Evolutionary conservation across 1,140 invertebrate genomes (phyloP).

Genomic region (Danaus melanippus): DNA sequence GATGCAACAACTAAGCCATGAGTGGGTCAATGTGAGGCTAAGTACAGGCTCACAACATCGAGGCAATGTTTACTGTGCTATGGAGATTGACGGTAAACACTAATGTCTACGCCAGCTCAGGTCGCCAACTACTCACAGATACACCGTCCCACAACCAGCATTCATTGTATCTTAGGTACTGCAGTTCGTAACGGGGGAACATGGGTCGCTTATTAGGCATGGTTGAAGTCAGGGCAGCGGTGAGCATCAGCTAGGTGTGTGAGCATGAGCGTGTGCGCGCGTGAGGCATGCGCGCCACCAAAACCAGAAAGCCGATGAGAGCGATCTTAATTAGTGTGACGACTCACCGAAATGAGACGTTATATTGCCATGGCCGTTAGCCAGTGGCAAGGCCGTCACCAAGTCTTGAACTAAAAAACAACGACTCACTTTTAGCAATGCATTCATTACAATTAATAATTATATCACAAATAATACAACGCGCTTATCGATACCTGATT

Average conservation of each 20-base stretch:
- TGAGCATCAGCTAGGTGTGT: slow-evolving; percentile 42
- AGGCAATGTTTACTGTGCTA: slow-evolving; percentile 56
- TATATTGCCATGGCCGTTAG: slow-evolving; percentile 70
- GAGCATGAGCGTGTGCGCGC: slow-evolving; percentile 52
- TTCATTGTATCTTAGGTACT: no score
- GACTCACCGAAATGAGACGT: slow-evolving; percentile 72
- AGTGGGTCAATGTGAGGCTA: slow-evolving; percentile 58
- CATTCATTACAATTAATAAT: slow-evolving; percentile 38
- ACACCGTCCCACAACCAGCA: background rate
- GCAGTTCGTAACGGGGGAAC: no score
- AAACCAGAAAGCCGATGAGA: slow-evolving; percentile 68
- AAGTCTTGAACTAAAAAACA: slow-evolving; percentile 73
- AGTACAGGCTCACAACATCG: slow-evolving; percentile 61
- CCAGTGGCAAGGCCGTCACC: slow-evolving; percentile 72
- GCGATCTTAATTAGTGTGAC: slow-evolving; percentile 54
- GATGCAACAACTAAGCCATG: slow-evolving; percentile 66
- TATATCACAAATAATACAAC: slow-evolving; percentile 19
- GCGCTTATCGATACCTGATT: slow-evolving; percentile 27
- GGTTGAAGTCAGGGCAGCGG: slow-evolving; percentile 17
- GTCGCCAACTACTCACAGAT: slow-evolving; percentile 35
- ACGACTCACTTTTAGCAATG: slow-evolving; percentile 68
- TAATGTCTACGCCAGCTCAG: slow-evolving; percentile 47
- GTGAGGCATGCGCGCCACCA: slow-evolving; percentile 60
- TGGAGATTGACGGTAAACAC: slow-evolving; percentile 42
- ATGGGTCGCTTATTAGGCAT: no score